Evolutionary conservation across 2,888 invertebrate genomes (phyloP).

Genomic region (Creontiades dilutus): DNA sequence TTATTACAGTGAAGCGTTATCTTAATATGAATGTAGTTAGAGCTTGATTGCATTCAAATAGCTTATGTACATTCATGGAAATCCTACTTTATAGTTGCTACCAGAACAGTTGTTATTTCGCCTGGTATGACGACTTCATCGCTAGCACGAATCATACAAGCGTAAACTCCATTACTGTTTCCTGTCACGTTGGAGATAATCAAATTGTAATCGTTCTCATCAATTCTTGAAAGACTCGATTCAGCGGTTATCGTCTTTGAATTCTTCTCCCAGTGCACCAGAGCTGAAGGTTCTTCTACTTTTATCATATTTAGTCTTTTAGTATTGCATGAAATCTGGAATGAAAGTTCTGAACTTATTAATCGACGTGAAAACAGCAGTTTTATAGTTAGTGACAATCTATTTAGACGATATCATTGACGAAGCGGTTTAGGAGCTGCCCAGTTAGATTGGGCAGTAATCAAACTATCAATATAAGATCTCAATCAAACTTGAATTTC

Average conservation of each 20-base stretch:
- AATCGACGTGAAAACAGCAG: too few species aligned
- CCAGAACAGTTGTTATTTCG: constrained; percentile 35
- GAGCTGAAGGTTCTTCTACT: constrained; percentile 15
- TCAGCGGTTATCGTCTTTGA: neutral
- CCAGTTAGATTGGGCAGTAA: too few species aligned
- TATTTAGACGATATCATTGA: too few species aligned
- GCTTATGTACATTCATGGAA: too few species aligned
- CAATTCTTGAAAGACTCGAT: neutral
- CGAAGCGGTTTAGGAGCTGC: too few species aligned
- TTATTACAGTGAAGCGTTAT: too few species aligned
- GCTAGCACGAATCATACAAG: constrained; percentile 9
- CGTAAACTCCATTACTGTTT: constrained; percentile 44
- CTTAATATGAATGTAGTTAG: too few species aligned
- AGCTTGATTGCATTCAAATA: too few species aligned
- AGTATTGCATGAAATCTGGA: constrained; percentile 22
- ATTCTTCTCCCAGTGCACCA: constrained; percentile 27
- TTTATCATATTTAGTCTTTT: constrained; percentile 11
- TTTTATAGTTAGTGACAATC: too few species aligned
- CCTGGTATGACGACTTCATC: neutral
- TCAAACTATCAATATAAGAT: too few species aligned
- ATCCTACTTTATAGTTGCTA: neutral
- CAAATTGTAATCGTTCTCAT: constrained; percentile 18
- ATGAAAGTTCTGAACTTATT: neutral
- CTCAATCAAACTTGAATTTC: too few species aligned
- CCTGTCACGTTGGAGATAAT: neutral